These are phyloP conservation scores for Phyllostomus discolor DNA, from an alignment of 2,113 vertebrate species.

Conservation along the genomic window DNA sequence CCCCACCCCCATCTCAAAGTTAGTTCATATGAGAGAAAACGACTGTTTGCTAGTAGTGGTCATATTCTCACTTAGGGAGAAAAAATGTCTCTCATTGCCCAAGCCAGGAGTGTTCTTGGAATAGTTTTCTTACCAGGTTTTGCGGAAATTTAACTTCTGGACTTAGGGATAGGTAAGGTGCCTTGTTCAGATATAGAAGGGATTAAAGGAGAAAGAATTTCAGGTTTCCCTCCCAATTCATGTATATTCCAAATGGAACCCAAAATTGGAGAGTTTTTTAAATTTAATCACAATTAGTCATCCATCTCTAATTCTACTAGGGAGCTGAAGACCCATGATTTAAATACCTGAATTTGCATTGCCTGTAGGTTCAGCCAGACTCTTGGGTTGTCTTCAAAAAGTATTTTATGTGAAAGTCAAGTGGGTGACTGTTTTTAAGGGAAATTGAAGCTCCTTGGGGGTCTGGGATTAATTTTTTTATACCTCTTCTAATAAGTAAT, in stretches of 20 bases:
- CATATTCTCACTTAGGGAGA: background rate
- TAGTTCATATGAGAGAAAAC: background rate
- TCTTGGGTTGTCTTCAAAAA: background rate
- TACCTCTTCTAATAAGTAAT: background rate
- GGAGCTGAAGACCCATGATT: background rate
- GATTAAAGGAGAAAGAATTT: slow-evolving; percentile 8
- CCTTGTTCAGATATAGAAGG: background rate
- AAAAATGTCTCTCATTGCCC: background rate
- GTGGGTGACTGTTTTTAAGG: slow-evolving; percentile 4
- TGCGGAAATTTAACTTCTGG: slow-evolving; percentile 15
- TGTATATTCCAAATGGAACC: background rate
- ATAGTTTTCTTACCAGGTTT: slow-evolving; percentile 6
- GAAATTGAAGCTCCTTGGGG: background rate
- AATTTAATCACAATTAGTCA: slow-evolving; percentile 17
- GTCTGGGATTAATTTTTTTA: slow-evolving; percentile 41
- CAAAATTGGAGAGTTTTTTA: background rate
- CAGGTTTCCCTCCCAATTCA: background rate
- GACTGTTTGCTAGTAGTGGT: slow-evolving; percentile 7
- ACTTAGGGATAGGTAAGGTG: background rate
- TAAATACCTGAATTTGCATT: slow-evolving; percentile 29
- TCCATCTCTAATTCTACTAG: slow-evolving; percentile 13
- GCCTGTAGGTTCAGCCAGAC: background rate
- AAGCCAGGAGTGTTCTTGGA: background rate
- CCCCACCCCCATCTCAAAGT: background rate
- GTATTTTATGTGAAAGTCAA: slow-evolving; percentile 37